Evolutionary conservation across 2,797 vertebrate genomes (phyloP), one percentile per base, ranked within the genome.

Genomic region (Spinus olivaceus): DNA sequence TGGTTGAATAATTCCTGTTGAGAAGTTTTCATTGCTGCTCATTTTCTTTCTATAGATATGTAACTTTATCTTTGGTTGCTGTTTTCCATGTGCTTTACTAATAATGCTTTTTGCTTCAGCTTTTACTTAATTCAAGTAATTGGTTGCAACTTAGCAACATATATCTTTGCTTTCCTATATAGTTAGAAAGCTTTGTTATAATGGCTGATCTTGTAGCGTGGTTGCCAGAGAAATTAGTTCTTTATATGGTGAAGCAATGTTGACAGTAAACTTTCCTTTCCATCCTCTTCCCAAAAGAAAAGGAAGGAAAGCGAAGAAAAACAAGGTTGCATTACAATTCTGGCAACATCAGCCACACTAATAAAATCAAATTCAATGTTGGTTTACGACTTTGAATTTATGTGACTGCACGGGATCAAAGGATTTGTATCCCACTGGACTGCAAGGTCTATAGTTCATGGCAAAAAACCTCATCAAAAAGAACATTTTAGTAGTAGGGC

Each of bases 371-470:
- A 97, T 94, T 96, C 97, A 97, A 94, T 97, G 98, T 97, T 98
- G 97, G 97, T 98, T 98, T 98, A 98, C 96, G 97, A 95, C 96
- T 96, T 93, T 94, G 95, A 98, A 98, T 98, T 98, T 98, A 98
- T 98, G 98, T 97, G 97, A 97, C 97, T 97, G 95, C 97, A 92
- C 87, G 86, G 96, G 98, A 98, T 98, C 97, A 98, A 98, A 98
- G 98, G 97, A 95, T 97, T 97, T 65, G 88, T 97, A 94, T 98
- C 97, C 97, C 98, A 97, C 96, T 97, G 97, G 98, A 98, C 96
- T 91, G 93, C 86, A 92, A 96, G 98, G 97, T 98, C 97, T 97
- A 97, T 97, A 98, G 97, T 98, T 98, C 97, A 98, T 97, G 97
- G 97, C 94, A 97, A 96, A 96, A 92, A 97, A 97, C 92, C 97